Base-by-base conservation (phyloP, 2,888 invertebrate genomes). In the Mycalesis mineus region DNA sequence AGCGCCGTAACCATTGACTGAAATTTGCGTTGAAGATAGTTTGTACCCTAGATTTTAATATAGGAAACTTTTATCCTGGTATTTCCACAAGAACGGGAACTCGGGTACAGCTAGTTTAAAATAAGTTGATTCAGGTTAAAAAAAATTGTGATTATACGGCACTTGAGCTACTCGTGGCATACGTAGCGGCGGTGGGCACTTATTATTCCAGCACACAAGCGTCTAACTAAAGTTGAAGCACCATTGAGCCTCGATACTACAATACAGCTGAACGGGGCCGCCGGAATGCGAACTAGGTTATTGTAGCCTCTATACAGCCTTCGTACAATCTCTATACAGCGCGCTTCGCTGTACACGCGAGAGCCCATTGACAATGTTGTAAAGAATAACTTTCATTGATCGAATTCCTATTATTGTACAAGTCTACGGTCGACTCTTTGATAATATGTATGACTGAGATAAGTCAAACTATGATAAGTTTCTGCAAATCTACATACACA, bases 191-290 rank as follows among this genome's bases (percentile, higher is more conserved):
- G 7, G 5, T 41, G 7, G 9, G 40, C 0, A 40, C 13, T 41
- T 41, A 15, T 17, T 15, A 17, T 15, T 8, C 8, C 40, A 29
- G 14, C 14, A 33, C 15, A 17, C 33, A 15, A 33, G 31, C 33
- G 15, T 47, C 31, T 29, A 47, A 47, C 33, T 33, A 47, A 41
- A 22, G 11, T 28, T 9, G 7, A 28, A 47, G 47, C 5, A 14
- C 47, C 33, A 31, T 47, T 15, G 31, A 47, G 47, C 9, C 8
- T 45, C 47, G 47, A 47, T 47, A 33, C 47, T 17, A 47, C 47
- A 47, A 33, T 15, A 47, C 47, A 9, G 4, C 28, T 14, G 11
- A 14, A 11, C 47, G 33, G 14, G 45, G 45, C 29, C 29, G 14
- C 4, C 33, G 47, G 47, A 14, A 47, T 37, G 13, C 28, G 49